Base-by-base conservation (phyloP, 2,797 vertebrate species). In the Syndactyla subalaris region DNA sequence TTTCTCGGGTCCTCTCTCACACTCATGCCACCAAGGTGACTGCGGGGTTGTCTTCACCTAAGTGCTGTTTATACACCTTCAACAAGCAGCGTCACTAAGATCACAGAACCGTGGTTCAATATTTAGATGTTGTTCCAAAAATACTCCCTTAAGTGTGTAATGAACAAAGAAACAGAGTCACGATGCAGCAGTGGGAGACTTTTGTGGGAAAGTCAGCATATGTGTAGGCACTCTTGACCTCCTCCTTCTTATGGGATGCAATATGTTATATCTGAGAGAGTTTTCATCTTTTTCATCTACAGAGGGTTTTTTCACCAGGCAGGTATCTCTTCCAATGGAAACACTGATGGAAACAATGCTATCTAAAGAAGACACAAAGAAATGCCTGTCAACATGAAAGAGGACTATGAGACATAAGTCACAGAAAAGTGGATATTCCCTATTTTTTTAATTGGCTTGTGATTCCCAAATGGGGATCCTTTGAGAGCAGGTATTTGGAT, bases 401-500 rank as follows among this genome's bases (percentile, higher is more conserved):
- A 82, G 48, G 63, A 73, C 52, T 58, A 39, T 1, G 11, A 89
- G 66, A 76, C 34, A 26, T 1, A 3, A 86, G 77, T 12, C 52
- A 74, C 67, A 48, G 41, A 79, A 63, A 65, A 87, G 77, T 68
- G 36, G 80, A 58, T 90, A 92, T 58, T 18, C n/a, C 54, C 32
- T 16, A 14, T 45, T 62, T 88, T 90, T 88, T 70, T 32, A 96
- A 96, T 93, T 95, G 93, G 36, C n/a, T 92, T 89, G 67, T 48
- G 76, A 89, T 88, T 93, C 81, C 88, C 76, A 91, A 57, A 77
- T 7, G 68, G 85, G 66, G 29, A 88, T 91, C 95, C 91, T 93
- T 68, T 41, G 92, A 92, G 90, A 97, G 62, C 95, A 96, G 95
- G 94, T 77, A 79, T 93, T 83, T 83, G 83, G 88, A 92, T 95